Base-by-base conservation (phyloP, 2,113 vertebrate species). In the Urocynchramus pylzowi region DNA sequence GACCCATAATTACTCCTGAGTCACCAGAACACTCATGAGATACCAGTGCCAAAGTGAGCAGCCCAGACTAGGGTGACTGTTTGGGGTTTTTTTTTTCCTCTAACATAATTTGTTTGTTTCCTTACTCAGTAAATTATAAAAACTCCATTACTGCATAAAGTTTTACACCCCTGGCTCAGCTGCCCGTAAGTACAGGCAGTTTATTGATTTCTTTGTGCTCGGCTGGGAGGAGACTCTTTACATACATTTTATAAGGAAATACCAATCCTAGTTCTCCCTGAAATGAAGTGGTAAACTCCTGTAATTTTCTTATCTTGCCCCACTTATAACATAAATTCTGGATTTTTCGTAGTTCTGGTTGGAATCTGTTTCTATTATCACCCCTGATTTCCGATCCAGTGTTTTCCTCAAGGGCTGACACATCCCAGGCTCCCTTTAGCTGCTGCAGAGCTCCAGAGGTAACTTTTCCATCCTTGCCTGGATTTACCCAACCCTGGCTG, bases 151-250 rank as follows among this genome's bases (percentile, higher is more conserved):
- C 33, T 18, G 11, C 10, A 12, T 57, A 5, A 42, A n/a, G 26
- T 31, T 70, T 74, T 37, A 69, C 7, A 13, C 14, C 11, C 12
- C 57, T 74, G 39, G 3, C 39, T 31, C 22, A 15, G 27, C 16
- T 65, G n/a, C 77, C 76, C 2, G 0, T 18, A 35, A 53, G 2
- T 7, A 7, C n/a, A 59, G 33, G 3, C 1, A 4, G 20, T 45
- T 81, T 19, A 35, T 68, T 79, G 74, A 42, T 39, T 22, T 7
- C 6, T 3, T 57, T 13, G 37, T 42, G 45, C 31, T 57, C 77
- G 74, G 18, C 16, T 5, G 3, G 16, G 10, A 52, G 2, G 22
- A 20, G 20, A 35, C 20, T 35, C 13, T 74, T 67, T 23, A 28
- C 3, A 39, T 3, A 7, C 26, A 6, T 67, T 75, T 26, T n/a